Evolutionary conservation across 2,797 vertebrate species (phyloP).

Genomic region (Leptoclinus maculatus): DNA sequence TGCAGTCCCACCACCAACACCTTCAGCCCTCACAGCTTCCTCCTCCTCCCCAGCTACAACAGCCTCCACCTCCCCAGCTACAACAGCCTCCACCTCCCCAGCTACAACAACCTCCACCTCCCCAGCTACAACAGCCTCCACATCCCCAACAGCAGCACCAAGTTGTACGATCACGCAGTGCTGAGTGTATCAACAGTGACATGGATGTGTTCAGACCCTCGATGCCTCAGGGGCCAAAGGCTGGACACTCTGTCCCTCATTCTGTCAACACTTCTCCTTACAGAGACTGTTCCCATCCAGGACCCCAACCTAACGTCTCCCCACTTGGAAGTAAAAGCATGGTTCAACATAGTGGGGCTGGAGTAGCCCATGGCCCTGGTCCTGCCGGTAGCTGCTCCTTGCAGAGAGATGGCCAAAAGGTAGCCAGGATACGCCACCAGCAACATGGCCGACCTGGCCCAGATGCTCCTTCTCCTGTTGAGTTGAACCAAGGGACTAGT

Average conservation of each 20-base stretch:
- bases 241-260: conserved; percentile 86
- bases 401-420: conserved; percentile 92
- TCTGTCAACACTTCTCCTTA: conserved; percentile 87
- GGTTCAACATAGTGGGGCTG: conserved; percentile 74
- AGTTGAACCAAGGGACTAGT: conserved; percentile 75
- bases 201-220: conserved; percentile 86
- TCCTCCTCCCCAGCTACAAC: conserved; percentile 74
- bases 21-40: conserved; percentile 77
- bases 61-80: conserved; percentile 73
- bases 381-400: conserved; percentile 89
- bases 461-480: conserved; percentile 75
- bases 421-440: conserved; percentile 96
- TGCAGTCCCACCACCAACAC: conserved; percentile 84
- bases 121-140: conserved; percentile 76
- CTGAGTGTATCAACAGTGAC: conserved; percentile 89
- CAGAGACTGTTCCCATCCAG: conserved; percentile 91
- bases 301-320: conserved; percentile 79
- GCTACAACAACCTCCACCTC: conserved; percentile 72
- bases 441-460: conserved; percentile 87
- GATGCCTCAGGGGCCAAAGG: conserved; percentile 86
- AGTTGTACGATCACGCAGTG: conserved; percentile 83
- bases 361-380: conserved; percentile 56
- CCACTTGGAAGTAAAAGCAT: conserved; percentile 81
- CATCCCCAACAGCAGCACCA: conserved; percentile 84
- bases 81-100: conserved; percentile 75